Base-by-base conservation (phyloP, 2,888 invertebrate genomes). In the Litoditis marina region DNA sequence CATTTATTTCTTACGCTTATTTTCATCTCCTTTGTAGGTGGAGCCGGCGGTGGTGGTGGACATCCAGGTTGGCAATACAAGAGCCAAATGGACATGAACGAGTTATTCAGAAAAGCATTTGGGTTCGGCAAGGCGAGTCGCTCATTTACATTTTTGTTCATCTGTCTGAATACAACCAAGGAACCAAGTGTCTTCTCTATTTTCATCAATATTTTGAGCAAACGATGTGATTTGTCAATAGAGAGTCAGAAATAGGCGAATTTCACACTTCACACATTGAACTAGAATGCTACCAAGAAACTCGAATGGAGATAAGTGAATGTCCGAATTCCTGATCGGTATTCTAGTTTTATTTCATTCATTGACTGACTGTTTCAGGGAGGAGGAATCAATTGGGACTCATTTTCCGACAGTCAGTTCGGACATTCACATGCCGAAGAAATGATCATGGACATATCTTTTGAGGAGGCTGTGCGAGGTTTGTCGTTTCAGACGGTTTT, bases 21-120 rank as follows among this genome's bases (percentile, higher is more conserved):
- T n/a, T n/a, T n/a, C n/a, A n/a, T n/a, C n/a, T n/a, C n/a, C n/a
- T 27, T n/a, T n/a, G n/a, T 25, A 13, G 44, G 54, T n/a, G 52
- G 54, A 44, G 59, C 51, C 13, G n/a, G 34, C 13, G 39, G 54
- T 47, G 65, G 60, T 25, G 68, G 60, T 11, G 51, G 65, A 32
- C n/a, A n/a, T n/a, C n/a, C n/a, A n/a, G n/a, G n/a, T n/a, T 93
- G 92, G 91, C 89, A 90, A 77, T 94, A 91, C 83, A 90, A 90
- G 70, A 91, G 92, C 0, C 89, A 89, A 13, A 89, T 95, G 75
- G 93, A 96, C 84, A 94, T 96, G 0, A 95, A 96, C 83, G 96
- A 98, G 84, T 85, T 96, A 46, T 96, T 96, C 85, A 88, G 94
- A 58, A 57, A 65, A 53, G 72, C 76, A 11, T 76, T 76, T 51